Evolutionary conservation across 2,113 vertebrate species (phyloP), one percentile per base, ranked within the genome.

Genomic region (Pygathrix nemaeus): DNA sequence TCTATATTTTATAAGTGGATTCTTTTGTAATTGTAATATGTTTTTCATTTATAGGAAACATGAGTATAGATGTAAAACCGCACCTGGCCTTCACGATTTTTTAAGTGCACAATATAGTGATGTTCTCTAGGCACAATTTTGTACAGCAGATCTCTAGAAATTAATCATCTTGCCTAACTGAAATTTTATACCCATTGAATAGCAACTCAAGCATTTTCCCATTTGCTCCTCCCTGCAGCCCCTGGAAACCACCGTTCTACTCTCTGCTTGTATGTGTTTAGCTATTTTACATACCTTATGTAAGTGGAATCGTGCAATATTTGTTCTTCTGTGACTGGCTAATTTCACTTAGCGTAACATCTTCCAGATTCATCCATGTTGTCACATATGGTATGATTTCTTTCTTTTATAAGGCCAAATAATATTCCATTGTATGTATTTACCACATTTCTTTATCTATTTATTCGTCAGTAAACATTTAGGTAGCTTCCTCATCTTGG

Each of bases 1-100:
- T 94, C 68, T 97, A 78, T 30, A 68, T 96, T 70, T 78, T 87
- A 70, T 87, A 72, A 59, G 81, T 93, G 48, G 38, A 75, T 80
- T 80, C 92, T 95, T 23, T 91, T 35, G 20, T 57, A 50, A 90
- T n/a, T 72, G 0, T 89, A 57, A 64, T 9, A 48, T 18, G 8
- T 45, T 93, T 89, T 85, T 93, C 45, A 93, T 93, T 59, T 80
- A 78, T 64, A 87, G 16, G 11, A 95, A 87, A 79, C 10, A 61
- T 61, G 27, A 64, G 30, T 64, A 64, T 12, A 64, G 25, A 11
- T 5, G 27, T 64, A 27, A 64, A 12, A 64, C 61, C 0, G 5
- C 12, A 30, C 27, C 12, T 2, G 2, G 11, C 11, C 61, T 64
- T 68, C 35, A 45, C 23, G 64, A 61, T 75, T 76, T 76, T 52